Base-by-base conservation (phyloP, 2,113 vertebrate species). In the Pachypanchax playfairii region DNA sequence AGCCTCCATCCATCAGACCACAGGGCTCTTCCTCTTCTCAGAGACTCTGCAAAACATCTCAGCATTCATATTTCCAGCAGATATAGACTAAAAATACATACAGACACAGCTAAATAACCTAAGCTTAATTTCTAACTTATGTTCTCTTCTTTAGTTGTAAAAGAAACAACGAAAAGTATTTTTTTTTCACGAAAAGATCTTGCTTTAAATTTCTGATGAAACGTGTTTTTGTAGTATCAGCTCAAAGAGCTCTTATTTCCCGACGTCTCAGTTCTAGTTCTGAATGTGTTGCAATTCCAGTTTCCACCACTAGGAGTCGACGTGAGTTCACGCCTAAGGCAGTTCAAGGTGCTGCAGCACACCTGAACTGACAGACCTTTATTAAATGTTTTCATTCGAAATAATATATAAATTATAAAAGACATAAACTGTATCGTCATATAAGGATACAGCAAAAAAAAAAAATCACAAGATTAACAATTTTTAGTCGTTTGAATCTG, bases 251-350 rank as follows among this genome's bases (percentile, higher is more conserved):
- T n/a, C n/a, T n/a, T n/a, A n/a, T n/a, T n/a, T n/a, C n/a, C n/a
- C n/a, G n/a, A n/a, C n/a, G n/a, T n/a, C n/a, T n/a, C 22, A 33
- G 20, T 36, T 1, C 41, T 8, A n/a, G 52, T 18, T 35, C 9
- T 41, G 46, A 3, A 20, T 18, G 18, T 7, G 57, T 5, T 86
- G 87, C 73, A 80, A 50, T 88, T 71, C 80, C 54, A 0, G 0
- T 2, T 75, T 7, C 15, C 2, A 26, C 85, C 91, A 38, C 87
- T 87, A 90, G 90, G 85, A 82, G 90, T 65, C 89, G 86, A 83
- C 70, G 70, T 87, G 83, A 84, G 70, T 60, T 83, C 78, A 81
- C 61, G 54, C 62, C 46, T 35, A 60, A 56, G 72, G 71, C 72
- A 18, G 54, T 42, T 29, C 1, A 22, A 46, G 44, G 48, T 17